Percentiles rank a stretch among this genome's conserved stretches.
Conservation (phyloP, 2,888 invertebrate genomes). For the Tupiocoris notatus region DNA sequence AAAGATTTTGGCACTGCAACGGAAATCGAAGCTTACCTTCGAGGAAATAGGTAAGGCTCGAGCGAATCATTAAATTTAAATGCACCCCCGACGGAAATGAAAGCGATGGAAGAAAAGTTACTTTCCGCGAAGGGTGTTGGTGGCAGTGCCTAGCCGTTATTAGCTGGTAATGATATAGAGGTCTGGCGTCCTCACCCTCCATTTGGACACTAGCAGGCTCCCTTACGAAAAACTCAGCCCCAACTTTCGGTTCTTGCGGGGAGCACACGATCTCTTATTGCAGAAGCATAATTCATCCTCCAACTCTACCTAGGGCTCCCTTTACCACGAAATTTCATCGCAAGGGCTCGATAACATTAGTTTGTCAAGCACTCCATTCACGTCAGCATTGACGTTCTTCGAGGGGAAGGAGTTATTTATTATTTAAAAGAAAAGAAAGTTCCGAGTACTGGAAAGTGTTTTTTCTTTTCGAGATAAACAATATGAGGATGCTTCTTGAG, state of each 20-base stretch:
- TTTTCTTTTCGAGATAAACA: too few relatives aligned
- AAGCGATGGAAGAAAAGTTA: neutral
- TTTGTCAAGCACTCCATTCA: constrained; percentile 18
- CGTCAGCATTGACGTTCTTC: neutral
- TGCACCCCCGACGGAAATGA: neutral
- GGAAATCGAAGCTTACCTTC: too few relatives aligned
- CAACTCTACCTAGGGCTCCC: neutral
- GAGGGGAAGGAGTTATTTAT: neutral
- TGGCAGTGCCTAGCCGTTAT: neutral
- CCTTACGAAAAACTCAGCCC: constrained; percentile 6
- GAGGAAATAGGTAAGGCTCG: neutral
- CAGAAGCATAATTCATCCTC: constrained; percentile 30
- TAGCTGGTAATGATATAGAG: constrained; percentile 33
- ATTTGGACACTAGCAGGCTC: neutral
- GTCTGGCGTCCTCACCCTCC: neutral
- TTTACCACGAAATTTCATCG: constrained; percentile 19
- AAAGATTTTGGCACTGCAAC: too few relatives aligned
- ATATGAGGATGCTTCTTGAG: too few relatives aligned
- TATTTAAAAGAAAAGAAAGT: too few relatives aligned
- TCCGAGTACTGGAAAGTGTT: too few relatives aligned
- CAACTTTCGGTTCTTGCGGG: neutral
- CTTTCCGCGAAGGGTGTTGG: constrained; percentile 4
- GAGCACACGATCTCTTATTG: constrained; percentile 3
- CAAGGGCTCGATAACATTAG: constrained; percentile 19
- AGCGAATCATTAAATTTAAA: constrained; percentile 15